Base-by-base conservation (phyloP, 2,888 invertebrate species). In the Trisateles emortualis region DNA sequence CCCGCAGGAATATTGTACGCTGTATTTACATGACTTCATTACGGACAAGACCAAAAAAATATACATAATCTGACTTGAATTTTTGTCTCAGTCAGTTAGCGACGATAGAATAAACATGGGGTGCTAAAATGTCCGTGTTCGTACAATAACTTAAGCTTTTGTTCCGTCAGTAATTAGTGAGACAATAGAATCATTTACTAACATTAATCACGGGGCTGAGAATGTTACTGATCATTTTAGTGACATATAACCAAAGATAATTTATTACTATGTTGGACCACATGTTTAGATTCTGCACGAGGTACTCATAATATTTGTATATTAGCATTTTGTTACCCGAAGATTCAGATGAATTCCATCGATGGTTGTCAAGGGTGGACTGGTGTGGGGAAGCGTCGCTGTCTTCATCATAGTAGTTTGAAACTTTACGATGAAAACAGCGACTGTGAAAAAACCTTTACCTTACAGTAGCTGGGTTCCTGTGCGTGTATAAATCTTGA, bases 101-200 rank as follows among this genome's bases (percentile, higher is more conserved):
- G n/a, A 54, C 52, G 57, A 64, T 54, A 64, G 51, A 64, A 61
- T 53, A 56, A 53, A 57, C 53, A 61, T 48, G 43, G 42, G 42
- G 30, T 35, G 40, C 51, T 51, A 49, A 57, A 42, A 44, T 19
- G 43, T 33, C 44, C 47, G 40, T 35, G 16, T 47, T 44, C 59
- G 54, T 49, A 64, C 55, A 50, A 57, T 59, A 65, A 43, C 42
- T 53, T 41, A 9, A 51, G 61, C 61, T 57, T 52, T 67, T 56
- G 57, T 64, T 58, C 36, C 30, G 45, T 32, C 24, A 39, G 49
- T 56, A 55, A 64, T 61, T 56, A 59, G 54, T 11, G 48, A 45
- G 56, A 55, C 52, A 67, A 70, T 64, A 67, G 56, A 58, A 54
- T 52, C 52, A 64, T 59, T 67, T 59, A 51, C 64, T 41, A 43